phyloP scores from a whole-genome alignment of 2,113 vertebrate species.

The Myanophis thanlyinensis region DNA sequence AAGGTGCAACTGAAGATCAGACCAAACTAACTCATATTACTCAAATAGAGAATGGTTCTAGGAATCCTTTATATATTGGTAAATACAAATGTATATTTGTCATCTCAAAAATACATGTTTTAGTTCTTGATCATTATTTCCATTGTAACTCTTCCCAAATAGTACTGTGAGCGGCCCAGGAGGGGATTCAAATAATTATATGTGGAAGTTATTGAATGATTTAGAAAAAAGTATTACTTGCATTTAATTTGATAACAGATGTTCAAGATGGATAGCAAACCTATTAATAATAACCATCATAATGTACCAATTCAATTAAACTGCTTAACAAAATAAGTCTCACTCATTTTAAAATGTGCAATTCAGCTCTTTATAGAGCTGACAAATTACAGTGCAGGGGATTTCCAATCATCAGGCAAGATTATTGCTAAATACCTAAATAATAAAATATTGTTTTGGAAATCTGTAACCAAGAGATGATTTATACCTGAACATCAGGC shows the following conservation, averaged over 20 bases:
- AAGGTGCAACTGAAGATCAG: neutral
- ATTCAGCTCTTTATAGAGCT: neutral
- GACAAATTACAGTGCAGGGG: neutral
- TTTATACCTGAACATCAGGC: slow-evolving; percentile 11
- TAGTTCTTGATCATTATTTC: neutral
- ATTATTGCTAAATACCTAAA: neutral
- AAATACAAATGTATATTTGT: neutral
- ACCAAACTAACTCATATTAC: neutral
- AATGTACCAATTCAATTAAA: neutral
- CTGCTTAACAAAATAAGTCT: neutral
- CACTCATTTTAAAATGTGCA: neutral
- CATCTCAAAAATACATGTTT: neutral
- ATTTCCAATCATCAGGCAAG: neutral
- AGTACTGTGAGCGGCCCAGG: neutral
- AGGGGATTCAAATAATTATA: neutral
- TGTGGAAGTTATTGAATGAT: neutral
- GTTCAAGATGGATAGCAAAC: neutral
- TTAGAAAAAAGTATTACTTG: neutral
- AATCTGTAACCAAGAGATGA: neutral
- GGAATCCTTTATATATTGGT: neutral
- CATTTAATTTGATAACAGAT: neutral
- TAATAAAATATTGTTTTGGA: neutral
- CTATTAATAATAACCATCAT: neutral
- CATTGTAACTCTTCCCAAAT: neutral
- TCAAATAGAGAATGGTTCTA: neutral